Percentiles rank a stretch among this genome's conserved stretches.
These are phyloP conservation scores for Automeris io DNA, from an alignment of 2,888 invertebrate species.

Conservation along the genomic window DNA sequence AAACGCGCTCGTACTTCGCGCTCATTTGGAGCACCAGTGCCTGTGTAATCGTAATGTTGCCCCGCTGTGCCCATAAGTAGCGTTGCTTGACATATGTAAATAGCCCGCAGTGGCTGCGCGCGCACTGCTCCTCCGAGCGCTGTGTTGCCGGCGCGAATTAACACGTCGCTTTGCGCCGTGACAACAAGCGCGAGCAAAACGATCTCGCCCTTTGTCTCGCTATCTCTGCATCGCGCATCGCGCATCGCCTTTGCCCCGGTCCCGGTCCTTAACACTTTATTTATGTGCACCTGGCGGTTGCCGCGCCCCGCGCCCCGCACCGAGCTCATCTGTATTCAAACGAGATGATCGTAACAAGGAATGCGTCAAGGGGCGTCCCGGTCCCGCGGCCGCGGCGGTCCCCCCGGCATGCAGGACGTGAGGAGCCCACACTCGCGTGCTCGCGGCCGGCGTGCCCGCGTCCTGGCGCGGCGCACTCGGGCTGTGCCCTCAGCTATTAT, in stretches of 20 bases:
- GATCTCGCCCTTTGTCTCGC: constrained; percentile 28
- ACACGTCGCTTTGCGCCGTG: constrained; percentile 23
- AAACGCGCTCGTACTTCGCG: too few relatives aligned
- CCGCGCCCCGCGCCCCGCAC: constrained; percentile 6
- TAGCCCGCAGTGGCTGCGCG: constrained; percentile 5
- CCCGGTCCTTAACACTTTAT: constrained; percentile 17
- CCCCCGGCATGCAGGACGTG: too few relatives aligned
- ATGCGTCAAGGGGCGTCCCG: neutral
- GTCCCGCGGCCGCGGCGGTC: too few relatives aligned
- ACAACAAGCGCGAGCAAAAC: constrained; percentile 9
- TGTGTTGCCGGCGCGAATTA: constrained; percentile 11
- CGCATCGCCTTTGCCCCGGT: constrained; percentile 19
- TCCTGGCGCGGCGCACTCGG: too few relatives aligned
- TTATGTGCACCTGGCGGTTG: constrained; percentile 14
- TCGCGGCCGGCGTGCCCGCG: too few relatives aligned
- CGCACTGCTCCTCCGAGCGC: constrained; percentile 1
- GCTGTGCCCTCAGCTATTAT: too few relatives aligned
- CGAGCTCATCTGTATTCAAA: neutral
- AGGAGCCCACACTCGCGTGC: too few relatives aligned
- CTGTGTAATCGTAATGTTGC: too few relatives aligned
- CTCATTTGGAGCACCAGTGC: too few relatives aligned
- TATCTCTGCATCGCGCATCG: constrained; percentile 20
- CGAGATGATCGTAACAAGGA: neutral
- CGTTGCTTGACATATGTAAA: too few relatives aligned
- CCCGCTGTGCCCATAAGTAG: too few relatives aligned